These are phyloP conservation scores for Ptilorrhoa leucosticta DNA, from an alignment of 2,113 vertebrate genomes.

Conservation along the genomic window DNA sequence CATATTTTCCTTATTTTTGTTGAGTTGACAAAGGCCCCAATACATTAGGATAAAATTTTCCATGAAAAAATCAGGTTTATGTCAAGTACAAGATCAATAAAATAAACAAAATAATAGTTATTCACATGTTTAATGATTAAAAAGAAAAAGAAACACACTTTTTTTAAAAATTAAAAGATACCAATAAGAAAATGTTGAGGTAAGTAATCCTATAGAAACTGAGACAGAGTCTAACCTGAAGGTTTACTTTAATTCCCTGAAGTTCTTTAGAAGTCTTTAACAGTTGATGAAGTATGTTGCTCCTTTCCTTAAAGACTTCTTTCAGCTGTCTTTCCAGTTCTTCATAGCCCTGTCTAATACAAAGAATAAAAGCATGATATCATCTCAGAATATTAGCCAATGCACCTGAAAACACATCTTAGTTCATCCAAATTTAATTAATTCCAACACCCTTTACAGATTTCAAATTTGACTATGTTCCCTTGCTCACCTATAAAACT, in stretches of 20 bases:
- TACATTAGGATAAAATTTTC: background rate
- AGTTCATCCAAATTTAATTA: background rate
- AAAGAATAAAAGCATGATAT: conserved; percentile 64
- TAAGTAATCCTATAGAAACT: background rate
- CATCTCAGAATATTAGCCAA: background rate
- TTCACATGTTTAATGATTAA: background rate
- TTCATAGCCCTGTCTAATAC: conserved; percentile 88
- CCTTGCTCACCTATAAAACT: background rate
- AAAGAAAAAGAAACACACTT: accelerated
- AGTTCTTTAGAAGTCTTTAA: conserved; percentile 92
- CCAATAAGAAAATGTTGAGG: background rate
- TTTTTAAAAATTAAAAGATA: background rate
- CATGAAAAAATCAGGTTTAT: background rate
- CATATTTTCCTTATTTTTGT: background rate
- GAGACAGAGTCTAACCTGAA: conserved; percentile 79
- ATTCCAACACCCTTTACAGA: background rate
- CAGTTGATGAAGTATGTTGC: conserved; percentile 87
- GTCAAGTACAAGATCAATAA: background rate
- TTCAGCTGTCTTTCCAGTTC: conserved; percentile 91
- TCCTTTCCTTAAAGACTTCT: conserved; percentile 91
- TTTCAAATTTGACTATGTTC: background rate
- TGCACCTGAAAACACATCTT: background rate
- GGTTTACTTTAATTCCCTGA: conserved; percentile 90
- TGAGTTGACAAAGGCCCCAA: background rate
- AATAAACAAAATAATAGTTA: background rate